Percentiles rank a stretch among this genome's conserved stretches.
Conservation (phyloP, 2,113 vertebrate genomes). For the Dissostichus mawsoni region DNA sequence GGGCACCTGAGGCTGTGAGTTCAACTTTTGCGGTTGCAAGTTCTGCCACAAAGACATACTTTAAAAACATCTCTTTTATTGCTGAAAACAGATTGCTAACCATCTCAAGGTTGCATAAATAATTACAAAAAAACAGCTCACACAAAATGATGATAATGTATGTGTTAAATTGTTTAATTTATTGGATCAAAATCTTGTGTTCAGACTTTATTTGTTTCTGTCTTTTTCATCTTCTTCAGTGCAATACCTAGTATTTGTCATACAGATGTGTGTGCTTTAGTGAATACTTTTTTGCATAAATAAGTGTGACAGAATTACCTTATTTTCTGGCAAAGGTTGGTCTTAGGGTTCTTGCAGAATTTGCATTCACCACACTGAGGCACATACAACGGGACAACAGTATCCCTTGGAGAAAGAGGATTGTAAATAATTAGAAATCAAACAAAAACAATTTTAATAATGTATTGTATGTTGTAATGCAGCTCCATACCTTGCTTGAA, state of each 20-base stretch:
- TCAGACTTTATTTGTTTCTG: too few species aligned
- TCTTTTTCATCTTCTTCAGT: too few species aligned
- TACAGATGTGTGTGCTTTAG: too few species aligned
- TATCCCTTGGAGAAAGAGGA: conserved; percentile 79
- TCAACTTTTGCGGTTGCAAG: background rate
- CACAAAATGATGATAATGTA: too few species aligned
- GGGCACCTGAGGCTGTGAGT: conserved; percentile 2
- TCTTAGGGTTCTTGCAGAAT: conserved; percentile 87
- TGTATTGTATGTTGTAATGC: too few species aligned
- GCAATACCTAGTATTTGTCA: too few species aligned
- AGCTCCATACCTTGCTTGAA: conserved; percentile 88
- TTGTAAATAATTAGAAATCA: background rate
- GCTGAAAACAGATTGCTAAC: background rate
- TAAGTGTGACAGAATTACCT: conserved; percentile 71
- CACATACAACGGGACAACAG: conserved; percentile 86
- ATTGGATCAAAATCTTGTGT: too few species aligned
- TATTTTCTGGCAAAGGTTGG: conserved; percentile 86
- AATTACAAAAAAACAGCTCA: too few species aligned
- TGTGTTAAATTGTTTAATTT: too few species aligned
- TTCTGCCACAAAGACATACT: background rate
- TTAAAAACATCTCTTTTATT: background rate
- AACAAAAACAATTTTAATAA: rapidly evolving
- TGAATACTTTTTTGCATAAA: too few species aligned
- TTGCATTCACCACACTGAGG: conserved; percentile 90
- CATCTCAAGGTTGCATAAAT: background rate